phyloP scores from a whole-genome alignment of 2,797 vertebrate species.

The Molothrus aeneus region DNA sequence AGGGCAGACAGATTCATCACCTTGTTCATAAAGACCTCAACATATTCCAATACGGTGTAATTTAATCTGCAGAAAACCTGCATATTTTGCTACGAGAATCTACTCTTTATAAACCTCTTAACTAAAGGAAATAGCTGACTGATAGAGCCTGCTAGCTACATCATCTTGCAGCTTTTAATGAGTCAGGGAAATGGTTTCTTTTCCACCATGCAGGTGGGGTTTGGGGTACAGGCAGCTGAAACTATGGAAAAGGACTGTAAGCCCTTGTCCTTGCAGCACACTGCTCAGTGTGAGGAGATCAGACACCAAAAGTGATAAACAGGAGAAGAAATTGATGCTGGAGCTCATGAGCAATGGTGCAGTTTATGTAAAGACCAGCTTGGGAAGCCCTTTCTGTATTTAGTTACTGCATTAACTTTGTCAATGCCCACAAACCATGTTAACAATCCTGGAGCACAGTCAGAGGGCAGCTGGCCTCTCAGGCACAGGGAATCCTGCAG shows the following conservation, averaged over 20 bases:
- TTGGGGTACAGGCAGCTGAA: background rate
- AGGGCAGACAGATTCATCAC: background rate
- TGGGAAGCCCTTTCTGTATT: background rate
- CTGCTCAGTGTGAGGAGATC: background rate
- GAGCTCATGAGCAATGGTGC: background rate
- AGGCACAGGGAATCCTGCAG: background rate
- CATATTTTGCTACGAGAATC: background rate
- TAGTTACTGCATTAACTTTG: background rate
- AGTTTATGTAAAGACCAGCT: background rate
- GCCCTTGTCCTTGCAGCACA: background rate
- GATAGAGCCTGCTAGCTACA: background rate
- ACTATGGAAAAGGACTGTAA: background rate
- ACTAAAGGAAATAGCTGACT: background rate
- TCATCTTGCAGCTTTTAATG: background rate
- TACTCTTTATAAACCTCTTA: background rate
- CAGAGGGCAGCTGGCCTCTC: background rate
- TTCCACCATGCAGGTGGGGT: background rate
- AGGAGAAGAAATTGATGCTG: background rate
- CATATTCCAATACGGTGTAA: background rate
- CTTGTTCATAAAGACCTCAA: background rate
- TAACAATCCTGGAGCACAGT: background rate
- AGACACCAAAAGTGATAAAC: background rate
- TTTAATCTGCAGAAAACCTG: background rate
- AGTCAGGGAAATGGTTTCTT: background rate
- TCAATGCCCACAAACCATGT: background rate